phyloP scores from a whole-genome alignment of 2,113 vertebrate species.

The Clarias magur region DNA sequence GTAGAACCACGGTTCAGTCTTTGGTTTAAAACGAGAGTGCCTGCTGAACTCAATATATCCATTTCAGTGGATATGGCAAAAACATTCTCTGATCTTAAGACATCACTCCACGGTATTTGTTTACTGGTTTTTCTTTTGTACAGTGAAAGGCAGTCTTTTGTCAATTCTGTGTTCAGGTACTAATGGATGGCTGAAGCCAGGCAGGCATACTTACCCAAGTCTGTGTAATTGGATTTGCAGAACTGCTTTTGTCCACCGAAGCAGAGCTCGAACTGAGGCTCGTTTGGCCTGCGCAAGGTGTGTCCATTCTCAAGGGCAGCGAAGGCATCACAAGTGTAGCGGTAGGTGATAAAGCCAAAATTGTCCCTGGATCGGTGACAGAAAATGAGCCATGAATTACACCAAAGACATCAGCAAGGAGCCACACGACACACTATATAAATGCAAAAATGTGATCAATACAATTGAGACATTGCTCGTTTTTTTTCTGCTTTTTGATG shows the following conservation, averaged over 20 bases:
- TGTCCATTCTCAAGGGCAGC: conserved; percentile 98
- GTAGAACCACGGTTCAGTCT: conserved; percentile 38
- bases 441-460: conserved; percentile 69
- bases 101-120: conserved; percentile 50
- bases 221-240: conserved; percentile 97
- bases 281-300: conserved; percentile 87
- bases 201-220: conserved; percentile 85
- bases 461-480: conserved; percentile 55
- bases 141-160: conserved; percentile 30
- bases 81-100: conserved; percentile 52
- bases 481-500: conserved; percentile 31
- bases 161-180: conserved; percentile 15
- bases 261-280: conserved; percentile 95
- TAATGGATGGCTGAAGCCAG: not conserved
- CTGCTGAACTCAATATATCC: conserved; percentile 57
- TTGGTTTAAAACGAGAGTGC: conserved; percentile 44
- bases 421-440: conserved; percentile 62
- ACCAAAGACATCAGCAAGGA: conserved; percentile 6
- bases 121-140: conserved; percentile 13
- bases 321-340: conserved; percentile 97
- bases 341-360: conserved; percentile 99
- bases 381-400: conserved; percentile 58
- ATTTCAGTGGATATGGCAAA: conserved; percentile 41
- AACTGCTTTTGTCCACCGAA: conserved; percentile 95
- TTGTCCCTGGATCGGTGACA: conserved; percentile 86